Percentiles rank a stretch among this genome's conserved stretches.
Evolutionary conservation across 2,888 invertebrate genomes (phyloP).

Genomic region (Microdon myrmicae): DNA sequence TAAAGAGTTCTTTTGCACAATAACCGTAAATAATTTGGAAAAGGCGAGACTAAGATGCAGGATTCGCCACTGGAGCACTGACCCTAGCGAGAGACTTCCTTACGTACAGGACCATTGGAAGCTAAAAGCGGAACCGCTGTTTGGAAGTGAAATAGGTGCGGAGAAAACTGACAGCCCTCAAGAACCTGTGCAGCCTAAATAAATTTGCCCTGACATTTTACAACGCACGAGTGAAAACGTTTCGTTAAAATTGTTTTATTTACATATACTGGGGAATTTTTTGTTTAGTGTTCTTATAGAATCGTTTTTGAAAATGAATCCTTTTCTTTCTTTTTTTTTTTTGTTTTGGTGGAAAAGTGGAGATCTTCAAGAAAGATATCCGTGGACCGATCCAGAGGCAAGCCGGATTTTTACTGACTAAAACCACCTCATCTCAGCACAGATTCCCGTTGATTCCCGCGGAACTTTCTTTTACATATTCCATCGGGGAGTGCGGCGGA

Average conservation of each 20-base stretch:
- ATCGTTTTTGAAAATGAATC: background rate
- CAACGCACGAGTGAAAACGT: constrained; percentile 8
- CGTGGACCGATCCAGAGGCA: no score
- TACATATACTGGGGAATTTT: background rate
- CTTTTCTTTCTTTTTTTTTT: background rate
- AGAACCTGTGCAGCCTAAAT: no score
- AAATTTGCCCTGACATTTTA: no score
- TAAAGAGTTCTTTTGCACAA: constrained; percentile 82
- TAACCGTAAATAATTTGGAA: constrained; percentile 77
- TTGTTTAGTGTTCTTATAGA: background rate
- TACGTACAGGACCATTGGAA: constrained; percentile 64
- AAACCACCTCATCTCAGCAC: no score
- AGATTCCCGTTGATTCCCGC: no score
- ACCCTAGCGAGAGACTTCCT: constrained; percentile 72
- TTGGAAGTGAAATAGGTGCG: constrained; percentile 47
- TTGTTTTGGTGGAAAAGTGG: no score
- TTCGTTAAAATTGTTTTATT: background rate
- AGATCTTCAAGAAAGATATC: no score
- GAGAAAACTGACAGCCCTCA: constrained; percentile 7
- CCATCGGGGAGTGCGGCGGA: no score
- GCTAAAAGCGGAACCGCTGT: constrained; percentile 58
- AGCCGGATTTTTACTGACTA: no score
- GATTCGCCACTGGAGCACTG: constrained; percentile 81
- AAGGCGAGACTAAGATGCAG: constrained; percentile 79
- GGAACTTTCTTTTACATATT: no score